Base-by-base conservation (phyloP, 2,797 vertebrate species). In the Poecile montanus region DNA sequence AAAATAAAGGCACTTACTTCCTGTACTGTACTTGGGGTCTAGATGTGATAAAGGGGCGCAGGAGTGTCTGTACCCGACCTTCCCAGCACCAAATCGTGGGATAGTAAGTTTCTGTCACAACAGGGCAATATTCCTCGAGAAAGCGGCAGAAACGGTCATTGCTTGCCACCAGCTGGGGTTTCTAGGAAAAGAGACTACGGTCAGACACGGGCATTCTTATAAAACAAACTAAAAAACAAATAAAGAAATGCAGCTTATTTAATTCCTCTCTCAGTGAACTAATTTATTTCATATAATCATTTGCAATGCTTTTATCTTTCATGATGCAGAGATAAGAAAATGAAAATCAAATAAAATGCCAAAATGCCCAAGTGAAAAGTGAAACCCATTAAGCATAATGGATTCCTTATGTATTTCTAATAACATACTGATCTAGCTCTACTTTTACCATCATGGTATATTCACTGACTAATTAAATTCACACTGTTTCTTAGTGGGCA, bases 41-140 rank as follows among this genome's bases (percentile, higher is more conserved):
- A 73, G 98, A 98, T 44, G 99, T 99, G 95, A 99, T 99, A 90
- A 99, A 99, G 30, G 99, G 99, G 95, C 99, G 98, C 88, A 99
- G 98, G 81, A 99, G 97, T 1, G 99, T 99, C 97, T 99, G 99
- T 61, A 99, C 97, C 47, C 99, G 98, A 94, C 99, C 99, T 98
- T 99, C 99, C 99, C 99, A 99, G 98, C 99, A 99, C 99, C 99
- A 99, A 77, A 99, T 98, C 1, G 99, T 99, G 61, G 99, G 99
- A 96, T 99, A 99, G 97, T 99, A 99, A 13, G 99, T 99, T 98
- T 99, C 99, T 17, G 99, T 99, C 94, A 99, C 98, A 61, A 99
- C 98, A 1, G 99, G 99, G 91, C 99, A 99, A 97, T 99, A 98
- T 72, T 99, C 98, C 97, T 97, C 98, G 9, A 99, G 98, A 96